phyloP scores from a whole-genome alignment of 2,888 invertebrate species.

The Atrina japonica region DNA sequence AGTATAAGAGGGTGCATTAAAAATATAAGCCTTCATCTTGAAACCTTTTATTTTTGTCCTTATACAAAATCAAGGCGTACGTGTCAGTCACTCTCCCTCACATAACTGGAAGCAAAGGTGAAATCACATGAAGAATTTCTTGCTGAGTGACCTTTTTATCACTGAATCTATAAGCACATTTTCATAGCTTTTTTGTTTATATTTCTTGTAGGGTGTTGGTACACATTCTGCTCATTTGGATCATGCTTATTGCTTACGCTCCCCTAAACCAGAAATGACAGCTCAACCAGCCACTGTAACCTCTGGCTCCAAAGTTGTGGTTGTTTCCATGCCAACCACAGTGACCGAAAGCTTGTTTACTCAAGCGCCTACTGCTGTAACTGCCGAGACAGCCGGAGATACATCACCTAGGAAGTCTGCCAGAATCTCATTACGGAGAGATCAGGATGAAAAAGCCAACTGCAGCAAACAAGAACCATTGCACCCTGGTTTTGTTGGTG shows the following conservation, averaged over 20 bases:
- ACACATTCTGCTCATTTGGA: slow-evolving; percentile 12
- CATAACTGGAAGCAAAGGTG: too few relatives aligned
- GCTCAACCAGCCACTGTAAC: not conserved
- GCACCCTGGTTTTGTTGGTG: slow-evolving; percentile 30
- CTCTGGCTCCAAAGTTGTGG: slow-evolving; percentile 16
- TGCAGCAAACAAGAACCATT: slow-evolving; percentile 9
- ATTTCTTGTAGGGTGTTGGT: slow-evolving; percentile 10
- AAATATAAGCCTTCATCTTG: too few relatives aligned
- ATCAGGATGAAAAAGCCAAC: slow-evolving; percentile 3
- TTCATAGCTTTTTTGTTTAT: too few relatives aligned
- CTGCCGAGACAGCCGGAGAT: not conserved
- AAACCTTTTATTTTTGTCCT: too few relatives aligned
- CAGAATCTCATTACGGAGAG: slow-evolving; percentile 19
- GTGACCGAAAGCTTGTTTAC: not conserved
- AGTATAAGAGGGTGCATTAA: too few relatives aligned
- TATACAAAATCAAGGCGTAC: too few relatives aligned
- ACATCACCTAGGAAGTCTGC: slow-evolving; percentile 27
- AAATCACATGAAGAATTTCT: too few relatives aligned
- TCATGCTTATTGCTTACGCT: slow-evolving; percentile 24
- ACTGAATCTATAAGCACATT: too few relatives aligned
- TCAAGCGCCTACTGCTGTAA: not conserved
- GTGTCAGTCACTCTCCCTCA: too few relatives aligned
- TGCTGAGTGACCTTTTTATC: not conserved
- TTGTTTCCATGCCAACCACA: slow-evolving; percentile 16
- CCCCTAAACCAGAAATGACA: slow-evolving; percentile 7